Evolutionary conservation across 2,797 vertebrate species (phyloP).

Genomic region (Brachyrhaphis roseni): DNA sequence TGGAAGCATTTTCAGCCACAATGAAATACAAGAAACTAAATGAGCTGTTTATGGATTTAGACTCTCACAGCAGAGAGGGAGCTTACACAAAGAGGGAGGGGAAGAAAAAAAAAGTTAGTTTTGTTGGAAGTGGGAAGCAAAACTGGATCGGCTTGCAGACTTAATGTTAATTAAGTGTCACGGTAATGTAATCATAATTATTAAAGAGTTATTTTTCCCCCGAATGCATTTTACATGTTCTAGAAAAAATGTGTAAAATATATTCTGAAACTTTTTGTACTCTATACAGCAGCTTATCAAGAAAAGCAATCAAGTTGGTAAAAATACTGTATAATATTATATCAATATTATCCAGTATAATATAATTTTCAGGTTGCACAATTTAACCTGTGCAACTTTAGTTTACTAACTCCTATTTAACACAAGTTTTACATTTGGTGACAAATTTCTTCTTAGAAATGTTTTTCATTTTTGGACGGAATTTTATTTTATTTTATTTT

Average conservation of each 20-base stretch:
- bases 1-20: constrained; percentile 51
- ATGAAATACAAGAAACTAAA: constrained; percentile 46
- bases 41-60: constrained; percentile 54
- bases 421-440: not conserved
- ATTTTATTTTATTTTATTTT: too few species aligned
- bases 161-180: not conserved
- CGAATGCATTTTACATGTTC: not conserved
- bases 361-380: not conserved
- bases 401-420: not conserved
- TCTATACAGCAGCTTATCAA: not conserved
- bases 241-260: not conserved
- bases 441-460: not conserved
- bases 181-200: not conserved
- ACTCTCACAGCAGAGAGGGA: constrained; percentile 21
- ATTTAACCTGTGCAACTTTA: not conserved
- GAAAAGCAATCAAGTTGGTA: not conserved
- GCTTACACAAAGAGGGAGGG: constrained; percentile 3
- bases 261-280: not conserved
- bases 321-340: not conserved
- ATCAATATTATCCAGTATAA: not conserved
- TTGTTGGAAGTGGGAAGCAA: constrained; percentile 24
- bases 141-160: not conserved
- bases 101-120: not conserved
- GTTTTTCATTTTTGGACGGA: not conserved
- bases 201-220: not conserved